Evolutionary conservation across 2,888 invertebrate species (phyloP), one percentile per base, ranked within the genome.

Genomic region (Cheilosia pagana): DNA sequence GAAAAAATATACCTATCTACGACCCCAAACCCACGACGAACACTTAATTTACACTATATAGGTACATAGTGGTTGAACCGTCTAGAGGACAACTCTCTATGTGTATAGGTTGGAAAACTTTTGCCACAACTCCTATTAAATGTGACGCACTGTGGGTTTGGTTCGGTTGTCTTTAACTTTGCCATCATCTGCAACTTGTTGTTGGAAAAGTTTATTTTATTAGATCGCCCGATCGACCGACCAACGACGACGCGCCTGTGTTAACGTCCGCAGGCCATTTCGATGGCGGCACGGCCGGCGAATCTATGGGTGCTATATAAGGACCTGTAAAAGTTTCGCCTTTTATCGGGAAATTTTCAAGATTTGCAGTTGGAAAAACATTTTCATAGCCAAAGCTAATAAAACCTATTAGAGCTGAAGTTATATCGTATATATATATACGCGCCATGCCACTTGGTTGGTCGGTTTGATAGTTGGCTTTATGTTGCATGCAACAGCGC

Each of bases 311-410:
- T 4, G 28, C 50, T 16, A 35, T 16, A 35, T 25, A 39, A 52
- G 52, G 57, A 72, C 48, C 23, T 50, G 16, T 10, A 75, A 83
- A 83, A 78, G 2, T 79, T 83, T 79, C 79, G 60, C 70, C 70
- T 74, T 75, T 70, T 79, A 83, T 83, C 83, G 59, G 68, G 78
- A 41, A 74, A 68, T 83, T 79, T 83, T 45, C 63, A 83, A 83
- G 83, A 83, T 83, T 83, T 74, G 74, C 78, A 83, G 78, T 83
- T 79, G 83, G 48, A 53, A 50, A 83, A 83, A 70, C 74, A 83
- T 78, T 83, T 74, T 78, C 67, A 78, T 78, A 71, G 70, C 52
- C 23, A 45, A 23, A 63, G 78, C 79, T 83, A 78, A 83, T 83
- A 83, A 83, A 83, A 83, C 83, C 83, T 79, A 83, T 83, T 79